Evolutionary conservation across 2,797 vertebrate genomes (phyloP).

Genomic region (Huso huso): DNA sequence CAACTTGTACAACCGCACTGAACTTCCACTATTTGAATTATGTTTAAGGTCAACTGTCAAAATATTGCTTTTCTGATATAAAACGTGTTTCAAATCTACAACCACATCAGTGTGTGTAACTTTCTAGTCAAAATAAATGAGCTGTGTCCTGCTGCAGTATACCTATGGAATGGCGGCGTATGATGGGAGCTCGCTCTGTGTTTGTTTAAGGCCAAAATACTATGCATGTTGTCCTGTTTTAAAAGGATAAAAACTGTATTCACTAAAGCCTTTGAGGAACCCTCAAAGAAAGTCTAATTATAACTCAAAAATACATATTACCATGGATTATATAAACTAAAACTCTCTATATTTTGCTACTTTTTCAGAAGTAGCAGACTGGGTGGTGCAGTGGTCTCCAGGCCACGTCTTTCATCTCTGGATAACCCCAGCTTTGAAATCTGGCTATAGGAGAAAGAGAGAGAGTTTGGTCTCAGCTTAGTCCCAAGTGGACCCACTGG

Average conservation of each 20-base stretch:
- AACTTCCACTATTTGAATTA: conserved; percentile 34
- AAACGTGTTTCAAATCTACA: conserved; percentile 37
- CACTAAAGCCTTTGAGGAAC: background rate
- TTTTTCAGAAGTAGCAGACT: background rate
- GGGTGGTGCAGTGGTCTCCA: background rate
- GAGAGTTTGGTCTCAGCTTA: conserved; percentile 19
- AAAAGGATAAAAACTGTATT: background rate
- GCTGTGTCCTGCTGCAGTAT: background rate
- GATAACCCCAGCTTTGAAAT: background rate
- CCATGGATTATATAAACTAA: background rate
- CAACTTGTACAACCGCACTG: conserved; percentile 27
- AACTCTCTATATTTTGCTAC: background rate
- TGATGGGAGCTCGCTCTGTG: background rate
- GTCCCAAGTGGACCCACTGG: conserved; percentile 20
- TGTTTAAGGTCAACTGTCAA: conserved; percentile 33
- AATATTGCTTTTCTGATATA: conserved; percentile 29
- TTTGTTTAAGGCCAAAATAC: background rate
- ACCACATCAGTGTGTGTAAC: background rate
- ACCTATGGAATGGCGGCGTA: background rate
- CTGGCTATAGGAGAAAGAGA: conserved; percentile 3
- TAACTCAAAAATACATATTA: background rate
- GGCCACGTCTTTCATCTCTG: too few species aligned
- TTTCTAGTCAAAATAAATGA: background rate
- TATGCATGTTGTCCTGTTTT: background rate
- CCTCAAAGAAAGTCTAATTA: background rate